Percentiles rank a stretch among this genome's conserved stretches.
These are phyloP conservation scores for Moxostoma hubbsi DNA, from an alignment of 2,797 vertebrate genomes.

Conservation along the genomic window DNA sequence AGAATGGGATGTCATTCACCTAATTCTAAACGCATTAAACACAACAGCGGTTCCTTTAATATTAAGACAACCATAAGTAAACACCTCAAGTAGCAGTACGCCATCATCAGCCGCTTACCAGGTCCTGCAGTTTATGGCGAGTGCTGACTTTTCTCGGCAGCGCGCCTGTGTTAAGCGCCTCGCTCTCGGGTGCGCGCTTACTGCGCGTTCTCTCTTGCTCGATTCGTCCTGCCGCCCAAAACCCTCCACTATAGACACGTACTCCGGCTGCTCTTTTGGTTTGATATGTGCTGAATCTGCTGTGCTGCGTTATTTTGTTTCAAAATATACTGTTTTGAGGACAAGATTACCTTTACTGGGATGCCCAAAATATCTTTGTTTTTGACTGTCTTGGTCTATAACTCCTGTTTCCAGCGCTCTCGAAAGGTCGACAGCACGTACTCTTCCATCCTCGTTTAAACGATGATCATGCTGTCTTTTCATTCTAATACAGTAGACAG, in stretches of 20 bases:
- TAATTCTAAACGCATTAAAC: slow-evolving; percentile 83
- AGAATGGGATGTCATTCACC: slow-evolving; percentile 95
- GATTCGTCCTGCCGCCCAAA: slow-evolving; percentile 77
- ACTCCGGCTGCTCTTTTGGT: slow-evolving; percentile 69
- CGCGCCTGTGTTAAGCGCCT: slow-evolving; percentile 44
- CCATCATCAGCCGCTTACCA: slow-evolving; percentile 67
- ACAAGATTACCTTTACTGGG: neutral
- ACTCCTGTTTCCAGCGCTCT: slow-evolving; percentile 74
- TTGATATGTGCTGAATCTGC: neutral
- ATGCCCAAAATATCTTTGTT: slow-evolving; percentile 64
- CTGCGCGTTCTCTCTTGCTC: slow-evolving; percentile 72
- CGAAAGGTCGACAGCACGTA: slow-evolving; percentile 75
- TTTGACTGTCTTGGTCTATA: slow-evolving; percentile 52
- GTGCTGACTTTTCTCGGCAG: slow-evolving; percentile 61
- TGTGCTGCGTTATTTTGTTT: neutral
- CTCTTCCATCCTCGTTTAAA: slow-evolving; percentile 66
- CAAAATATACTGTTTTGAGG: slow-evolving; percentile 9
- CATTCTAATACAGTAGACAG: neutral
- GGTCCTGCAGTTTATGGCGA: slow-evolving; percentile 71
- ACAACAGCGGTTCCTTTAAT: neutral
- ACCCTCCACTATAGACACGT: slow-evolving; percentile 76
- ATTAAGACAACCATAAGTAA: neutral
- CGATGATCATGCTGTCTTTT: neutral
- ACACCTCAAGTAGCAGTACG: neutral
- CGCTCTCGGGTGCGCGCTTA: slow-evolving; percentile 64